Base-by-base conservation (phyloP, 2,113 vertebrate genomes). In the Neomonachus schauinslandi region DNA sequence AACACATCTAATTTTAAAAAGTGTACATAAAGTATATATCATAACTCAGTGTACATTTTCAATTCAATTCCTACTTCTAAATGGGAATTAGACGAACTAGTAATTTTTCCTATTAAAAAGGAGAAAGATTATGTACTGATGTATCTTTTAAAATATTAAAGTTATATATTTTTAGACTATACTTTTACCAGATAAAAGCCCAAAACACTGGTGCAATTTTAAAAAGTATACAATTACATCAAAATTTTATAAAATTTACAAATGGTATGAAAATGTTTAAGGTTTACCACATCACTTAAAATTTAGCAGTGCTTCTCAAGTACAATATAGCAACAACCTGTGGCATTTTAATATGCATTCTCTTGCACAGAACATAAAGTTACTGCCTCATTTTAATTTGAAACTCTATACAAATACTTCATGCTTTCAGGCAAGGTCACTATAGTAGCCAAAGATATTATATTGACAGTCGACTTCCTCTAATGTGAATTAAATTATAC, bases 61-160 rank as follows among this genome's bases (percentile, higher is more conserved):
- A 91, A 72, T 95, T 87, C 36, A 93, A 42, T 79, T 82, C 36
- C 24, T 82, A 93, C 33, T 81, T 94, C 31, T 86, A 94, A 81
- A 55, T 63, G 16, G 71, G 36, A 97, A 97, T 82, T 94, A 83
- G 19, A 61, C 46, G 89, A 67, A 72, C 18, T 13, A 13, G 24
- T 57, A 59, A 88, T 95, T 82, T 96, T 82, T 86, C 69, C 93
- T 57, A 84, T 65, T 90, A 86, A 87, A 97, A 93, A 76, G 39
- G 26, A 53, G 2, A 2, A 76, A 33, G 22, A 96, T 53, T 76
- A 79, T 2, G 49, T 49, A 91, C 1, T 46, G 13, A 22, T 31
- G 11, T 49, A 74, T 39, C 79, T 90, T 95, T 96, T 81, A 72
- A 92, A 86, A 74, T 71, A 89, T 46, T 61, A 59, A 39, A 93